These are phyloP conservation scores for Corythornis vintsioides DNA, from an alignment of 2,113 vertebrate species.

Conservation along the genomic window DNA sequence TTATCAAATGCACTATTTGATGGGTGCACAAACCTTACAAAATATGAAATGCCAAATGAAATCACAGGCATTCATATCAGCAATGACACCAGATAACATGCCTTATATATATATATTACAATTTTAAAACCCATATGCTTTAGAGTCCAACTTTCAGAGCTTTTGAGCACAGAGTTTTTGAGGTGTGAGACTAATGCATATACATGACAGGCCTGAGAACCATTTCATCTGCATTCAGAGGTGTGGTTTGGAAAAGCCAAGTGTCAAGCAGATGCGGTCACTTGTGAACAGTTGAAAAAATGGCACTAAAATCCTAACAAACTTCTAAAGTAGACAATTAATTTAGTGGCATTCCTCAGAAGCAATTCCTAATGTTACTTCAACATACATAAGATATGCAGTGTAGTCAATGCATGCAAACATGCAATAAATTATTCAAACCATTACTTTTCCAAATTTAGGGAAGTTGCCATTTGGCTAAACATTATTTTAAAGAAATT, in stretches of 20 bases:
- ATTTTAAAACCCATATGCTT: background rate
- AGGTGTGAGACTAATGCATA: background rate
- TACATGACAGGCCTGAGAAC: background rate
- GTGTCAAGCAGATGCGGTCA: background rate
- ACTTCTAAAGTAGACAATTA: background rate
- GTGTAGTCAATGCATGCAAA: conserved; percentile 52
- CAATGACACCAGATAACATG: background rate
- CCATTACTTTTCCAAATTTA: conserved; percentile 13
- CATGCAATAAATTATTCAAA: conserved; percentile 59
- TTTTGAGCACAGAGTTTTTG: background rate
- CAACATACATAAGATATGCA: conserved; percentile 18
- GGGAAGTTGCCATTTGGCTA: background rate
- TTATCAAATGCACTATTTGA: background rate
- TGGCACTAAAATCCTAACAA: background rate
- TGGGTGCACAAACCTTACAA: background rate
- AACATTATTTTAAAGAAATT: conserved; percentile 31
- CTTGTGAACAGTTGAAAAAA: background rate
- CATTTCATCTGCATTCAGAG: background rate
- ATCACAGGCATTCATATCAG: background rate
- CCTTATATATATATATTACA: background rate
- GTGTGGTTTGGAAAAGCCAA: background rate
- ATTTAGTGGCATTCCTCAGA: conserved; percentile 26
- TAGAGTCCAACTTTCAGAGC: background rate
- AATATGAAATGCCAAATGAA: background rate
- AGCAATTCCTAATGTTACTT: conserved; percentile 20